These are phyloP conservation scores for Microctenopoma steveboyesi DNA, from an alignment of 2,797 vertebrate genomes.

Conservation along the genomic window DNA sequence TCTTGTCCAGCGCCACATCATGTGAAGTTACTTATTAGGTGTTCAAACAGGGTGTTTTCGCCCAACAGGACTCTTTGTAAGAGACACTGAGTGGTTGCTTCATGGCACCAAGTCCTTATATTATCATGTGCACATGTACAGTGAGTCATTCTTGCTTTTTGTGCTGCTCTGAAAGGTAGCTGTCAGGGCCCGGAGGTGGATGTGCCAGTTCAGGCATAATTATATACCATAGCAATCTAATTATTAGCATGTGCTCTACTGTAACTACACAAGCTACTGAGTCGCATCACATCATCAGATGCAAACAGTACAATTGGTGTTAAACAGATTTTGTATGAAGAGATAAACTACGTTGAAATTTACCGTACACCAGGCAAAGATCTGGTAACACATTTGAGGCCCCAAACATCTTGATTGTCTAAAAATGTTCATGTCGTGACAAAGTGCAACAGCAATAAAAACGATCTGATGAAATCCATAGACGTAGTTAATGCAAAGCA, in stretches of 20 bases:
- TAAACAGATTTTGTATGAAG: constrained; percentile 29
- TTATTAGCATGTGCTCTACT: not conserved
- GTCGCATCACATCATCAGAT: constrained; percentile 13
- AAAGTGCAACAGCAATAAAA: constrained; percentile 29
- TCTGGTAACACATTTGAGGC: constrained; percentile 25
- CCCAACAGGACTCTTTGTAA: not conserved
- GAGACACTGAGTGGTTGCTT: too few species aligned
- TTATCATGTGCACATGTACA: constrained; percentile 22
- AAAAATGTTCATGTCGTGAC: constrained; percentile 7
- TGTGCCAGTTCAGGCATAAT: not conserved
- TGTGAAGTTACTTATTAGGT: constrained; percentile 48
- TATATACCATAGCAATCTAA: not conserved
- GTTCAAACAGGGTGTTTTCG: constrained; percentile 71
- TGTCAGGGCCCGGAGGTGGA: not conserved
- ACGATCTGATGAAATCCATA: constrained; percentile 30
- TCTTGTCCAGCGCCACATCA: constrained; percentile 53
- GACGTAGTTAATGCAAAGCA: constrained; percentile 47
- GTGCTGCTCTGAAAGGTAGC: constrained; percentile 12
- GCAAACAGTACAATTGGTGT: constrained; percentile 19
- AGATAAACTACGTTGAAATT: not conserved
- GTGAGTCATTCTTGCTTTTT: constrained; percentile 35
- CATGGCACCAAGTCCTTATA: constrained; percentile 52
- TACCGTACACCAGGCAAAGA: not conserved
- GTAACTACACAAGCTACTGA: not conserved
- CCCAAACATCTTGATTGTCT: constrained; percentile 5